A percentile compares a stretch with the other conserved stretches of the same genome.
Evolutionary conservation across 2,888 invertebrate genomes (phyloP).

Genomic region (Xanthia togata): DNA sequence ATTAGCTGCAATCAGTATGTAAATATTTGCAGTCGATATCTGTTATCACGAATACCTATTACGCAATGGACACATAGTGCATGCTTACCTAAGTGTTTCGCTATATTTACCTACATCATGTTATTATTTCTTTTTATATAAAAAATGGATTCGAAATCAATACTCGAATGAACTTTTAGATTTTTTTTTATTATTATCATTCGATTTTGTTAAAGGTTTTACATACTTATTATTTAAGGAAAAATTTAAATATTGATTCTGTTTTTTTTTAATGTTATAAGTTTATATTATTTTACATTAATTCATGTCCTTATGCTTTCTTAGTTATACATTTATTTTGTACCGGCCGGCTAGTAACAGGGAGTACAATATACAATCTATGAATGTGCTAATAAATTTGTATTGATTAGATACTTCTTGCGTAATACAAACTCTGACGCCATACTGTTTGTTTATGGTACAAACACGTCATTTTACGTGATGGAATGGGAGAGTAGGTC

Average conservation of each 20-base stretch:
- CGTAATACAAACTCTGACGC: constrained; percentile 31
- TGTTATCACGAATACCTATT: constrained; percentile 26
- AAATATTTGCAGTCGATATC: constrained; percentile 41
- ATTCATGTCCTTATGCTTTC: background rate
- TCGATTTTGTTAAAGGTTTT: constrained; percentile 17
- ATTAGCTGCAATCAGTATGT: constrained; percentile 15
- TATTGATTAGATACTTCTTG: constrained; percentile 39
- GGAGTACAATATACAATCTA: constrained; percentile 11
- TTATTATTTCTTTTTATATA: constrained; percentile 10
- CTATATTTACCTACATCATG: constrained; percentile 10
- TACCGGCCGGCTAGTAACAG: constrained; percentile 11
- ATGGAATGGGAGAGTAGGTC: constrained; percentile 8
- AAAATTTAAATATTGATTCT: constrained; percentile 1
- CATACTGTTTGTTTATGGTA: constrained; percentile 16
- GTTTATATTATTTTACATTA: background rate
- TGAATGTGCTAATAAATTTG: constrained; percentile 42
- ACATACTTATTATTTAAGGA: constrained; percentile 1
- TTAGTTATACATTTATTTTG: background rate
- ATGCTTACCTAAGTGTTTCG: constrained; percentile 42
- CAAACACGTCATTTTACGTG: constrained; percentile 20
- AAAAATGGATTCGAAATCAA: constrained; percentile 14
- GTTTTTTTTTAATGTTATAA: background rate
- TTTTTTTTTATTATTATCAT: background rate
- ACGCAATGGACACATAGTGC: constrained; percentile 25
- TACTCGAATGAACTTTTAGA: constrained; percentile 14